Evolutionary conservation across 2,113 vertebrate species (phyloP).

Genomic region (Neodontobutis hainanensis): DNA sequence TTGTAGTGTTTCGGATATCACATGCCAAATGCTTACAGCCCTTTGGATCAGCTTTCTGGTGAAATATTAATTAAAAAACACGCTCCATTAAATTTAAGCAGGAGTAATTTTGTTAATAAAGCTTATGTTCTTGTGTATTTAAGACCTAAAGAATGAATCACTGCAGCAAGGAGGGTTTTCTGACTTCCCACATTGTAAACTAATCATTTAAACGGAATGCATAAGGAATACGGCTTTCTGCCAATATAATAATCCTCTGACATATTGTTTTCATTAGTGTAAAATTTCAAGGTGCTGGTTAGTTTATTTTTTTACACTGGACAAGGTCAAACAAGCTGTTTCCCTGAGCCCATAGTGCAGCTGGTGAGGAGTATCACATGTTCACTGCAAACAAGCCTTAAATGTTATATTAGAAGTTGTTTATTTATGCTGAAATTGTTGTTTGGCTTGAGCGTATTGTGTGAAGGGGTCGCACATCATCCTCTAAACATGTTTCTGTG

Average conservation of each 20-base stretch:
- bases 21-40: constrained; percentile 44
- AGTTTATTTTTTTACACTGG: not conserved
- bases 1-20: constrained; percentile 43
- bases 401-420: not conserved
- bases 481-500: not conserved
- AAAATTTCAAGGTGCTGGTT: not conserved
- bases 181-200: not conserved
- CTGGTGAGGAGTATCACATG: not conserved
- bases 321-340: not conserved
- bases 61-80: constrained; percentile 56
- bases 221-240: no score
- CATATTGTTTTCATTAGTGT: no score
- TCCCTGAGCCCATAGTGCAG: not conserved
- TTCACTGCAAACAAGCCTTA: not conserved
- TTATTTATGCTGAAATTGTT: not conserved
- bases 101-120: constrained; percentile 28
- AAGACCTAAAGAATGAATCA: constrained; percentile 18
- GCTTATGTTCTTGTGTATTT: constrained; percentile 30
- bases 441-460: not conserved
- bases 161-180: constrained; percentile 1
- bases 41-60: constrained; percentile 33
- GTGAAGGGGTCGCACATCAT: not conserved
- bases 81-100: constrained; percentile 20
- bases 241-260: no score
- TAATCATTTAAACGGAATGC: not conserved